Evolutionary conservation across 2,888 invertebrate genomes (phyloP).

Genomic region (Ctenicera cuprea): DNA sequence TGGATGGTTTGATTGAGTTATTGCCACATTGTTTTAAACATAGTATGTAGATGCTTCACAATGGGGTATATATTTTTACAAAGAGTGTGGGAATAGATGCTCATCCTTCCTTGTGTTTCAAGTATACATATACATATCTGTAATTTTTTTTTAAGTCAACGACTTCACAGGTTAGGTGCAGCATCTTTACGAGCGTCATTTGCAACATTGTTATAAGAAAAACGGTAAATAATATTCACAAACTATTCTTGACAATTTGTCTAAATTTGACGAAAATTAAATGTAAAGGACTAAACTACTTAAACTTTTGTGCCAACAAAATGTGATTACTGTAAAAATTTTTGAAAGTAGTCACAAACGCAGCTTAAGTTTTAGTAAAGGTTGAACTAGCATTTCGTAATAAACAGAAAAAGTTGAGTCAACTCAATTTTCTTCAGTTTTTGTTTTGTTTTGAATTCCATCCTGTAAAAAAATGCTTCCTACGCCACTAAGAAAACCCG

Average conservation of each 20-base stretch:
- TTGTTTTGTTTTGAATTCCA: too few species aligned
- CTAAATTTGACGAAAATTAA: background rate
- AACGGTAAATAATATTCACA: background rate
- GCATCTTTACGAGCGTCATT: background rate
- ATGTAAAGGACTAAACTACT: too few species aligned
- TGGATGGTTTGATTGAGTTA: conserved; percentile 17
- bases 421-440: too few species aligned
- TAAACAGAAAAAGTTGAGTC: too few species aligned
- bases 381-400: too few species aligned
- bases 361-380: too few species aligned
- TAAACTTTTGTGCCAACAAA: too few species aligned
- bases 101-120: conserved; percentile 14
- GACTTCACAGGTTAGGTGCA: background rate
- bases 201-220: background rate
- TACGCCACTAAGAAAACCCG: too few species aligned
- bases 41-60: conserved; percentile 7
- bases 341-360: too few species aligned
- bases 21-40: conserved; percentile 15
- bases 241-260: background rate
- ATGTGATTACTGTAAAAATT: too few species aligned
- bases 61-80: conserved; percentile 18
- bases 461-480: too few species aligned
- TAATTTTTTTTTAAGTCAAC: conserved; percentile 2
- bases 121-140: background rate
- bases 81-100: conserved; percentile 11